phyloP scores from a whole-genome alignment of 2,113 vertebrate species.

The Daboia siamensis region DNA sequence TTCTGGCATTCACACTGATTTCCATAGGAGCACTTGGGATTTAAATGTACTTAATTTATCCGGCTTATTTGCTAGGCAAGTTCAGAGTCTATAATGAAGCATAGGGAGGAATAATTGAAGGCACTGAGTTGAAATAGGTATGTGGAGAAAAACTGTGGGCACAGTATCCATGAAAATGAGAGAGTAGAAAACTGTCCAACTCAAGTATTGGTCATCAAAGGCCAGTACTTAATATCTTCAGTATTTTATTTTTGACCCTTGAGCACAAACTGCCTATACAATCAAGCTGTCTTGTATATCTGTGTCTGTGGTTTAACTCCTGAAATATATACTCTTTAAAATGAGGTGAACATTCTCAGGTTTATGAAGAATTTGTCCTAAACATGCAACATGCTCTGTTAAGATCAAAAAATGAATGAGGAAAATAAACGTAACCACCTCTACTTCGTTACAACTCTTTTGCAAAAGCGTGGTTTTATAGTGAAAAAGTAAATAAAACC shows the following conservation, averaged over 20 bases:
- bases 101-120: not conserved
- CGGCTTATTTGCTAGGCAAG: not conserved
- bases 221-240: not conserved
- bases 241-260: not conserved
- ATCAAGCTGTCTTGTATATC: not conserved
- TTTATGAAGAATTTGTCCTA: not conserved
- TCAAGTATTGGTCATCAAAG: not conserved
- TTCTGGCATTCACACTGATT: not conserved
- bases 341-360: conserved; percentile 4
- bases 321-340: not conserved
- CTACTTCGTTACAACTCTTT: not conserved
- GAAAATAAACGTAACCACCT: not conserved
- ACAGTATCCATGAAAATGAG: not conserved
- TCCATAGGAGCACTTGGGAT: not conserved
- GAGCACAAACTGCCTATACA: conserved; percentile 8
- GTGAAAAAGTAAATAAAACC: not conserved
- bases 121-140: not conserved
- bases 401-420: not conserved
- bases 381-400: not conserved
- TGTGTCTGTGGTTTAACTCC: not conserved
- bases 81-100: not conserved
- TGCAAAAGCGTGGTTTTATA: not conserved
- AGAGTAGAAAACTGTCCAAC: not conserved
- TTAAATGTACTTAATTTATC: not conserved
- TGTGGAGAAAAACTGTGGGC: not conserved